phyloP scores from a whole-genome alignment of 2,113 vertebrate genomes.

The Nothocercus julius region DNA sequence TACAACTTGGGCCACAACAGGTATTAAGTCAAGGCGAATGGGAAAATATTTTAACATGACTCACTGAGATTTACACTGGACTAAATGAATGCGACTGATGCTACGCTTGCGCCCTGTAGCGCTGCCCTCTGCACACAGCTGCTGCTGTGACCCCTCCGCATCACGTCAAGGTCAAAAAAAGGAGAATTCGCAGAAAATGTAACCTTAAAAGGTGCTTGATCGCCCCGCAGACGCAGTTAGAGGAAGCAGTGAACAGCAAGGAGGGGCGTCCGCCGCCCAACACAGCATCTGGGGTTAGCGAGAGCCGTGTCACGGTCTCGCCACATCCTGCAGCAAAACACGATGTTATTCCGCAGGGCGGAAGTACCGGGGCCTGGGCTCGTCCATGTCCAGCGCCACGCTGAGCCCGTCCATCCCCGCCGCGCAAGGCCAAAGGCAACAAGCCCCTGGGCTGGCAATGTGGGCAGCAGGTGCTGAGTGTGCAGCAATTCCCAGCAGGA shows the following conservation, averaged over 20 bases:
- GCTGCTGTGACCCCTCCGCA: background rate
- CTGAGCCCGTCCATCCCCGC: too few relatives aligned
- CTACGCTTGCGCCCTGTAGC: accelerated
- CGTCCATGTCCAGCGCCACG: background rate
- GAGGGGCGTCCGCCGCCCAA: background rate
- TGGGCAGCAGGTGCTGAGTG: background rate
- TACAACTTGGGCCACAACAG: accelerated
- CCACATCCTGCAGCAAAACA: conserved; percentile 55
- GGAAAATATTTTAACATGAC: background rate
- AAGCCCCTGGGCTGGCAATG: background rate
- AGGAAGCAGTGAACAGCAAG: background rate
- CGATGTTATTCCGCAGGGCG: background rate
- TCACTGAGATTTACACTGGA: background rate
- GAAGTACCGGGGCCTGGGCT: background rate
- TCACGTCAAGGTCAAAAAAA: background rate
- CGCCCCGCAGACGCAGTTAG: background rate
- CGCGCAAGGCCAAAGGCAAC: background rate
- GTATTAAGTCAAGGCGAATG: background rate
- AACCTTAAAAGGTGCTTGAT: background rate
- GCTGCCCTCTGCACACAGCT: background rate
- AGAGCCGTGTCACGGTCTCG: conserved; percentile 26
- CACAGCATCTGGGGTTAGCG: background rate
- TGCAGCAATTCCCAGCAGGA: background rate
- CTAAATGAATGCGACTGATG: background rate
- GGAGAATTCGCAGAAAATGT: accelerated